Evolutionary conservation across 2,797 vertebrate genomes (phyloP), one percentile per base, ranked within the genome.

Genomic region (Poecilia picta): DNA sequence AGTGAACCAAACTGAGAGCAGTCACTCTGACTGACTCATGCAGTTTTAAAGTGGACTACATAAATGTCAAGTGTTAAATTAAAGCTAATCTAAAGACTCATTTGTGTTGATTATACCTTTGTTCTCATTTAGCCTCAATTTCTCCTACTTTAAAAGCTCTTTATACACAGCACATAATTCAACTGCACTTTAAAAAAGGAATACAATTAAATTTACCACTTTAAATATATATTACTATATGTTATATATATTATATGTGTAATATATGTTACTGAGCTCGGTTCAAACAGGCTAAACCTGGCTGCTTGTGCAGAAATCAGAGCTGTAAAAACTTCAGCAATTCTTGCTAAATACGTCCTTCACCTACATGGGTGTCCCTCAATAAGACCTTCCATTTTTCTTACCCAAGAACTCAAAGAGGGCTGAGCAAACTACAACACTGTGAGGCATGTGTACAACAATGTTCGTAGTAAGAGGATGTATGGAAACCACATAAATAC

Each of bases 1-100:
- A 81, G 84, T 81, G 81, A 80, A 75, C 59, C 36, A 53, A 47
- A 55, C 31, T 8, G 8, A 39, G 41, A 64, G 72, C 51, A 51
- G 66, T 47, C 74, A 64, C 41, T 18, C 59, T 64, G 43, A 55
- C 66, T 53, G 71, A 73, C 36, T 64, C 45, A 73, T 13, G 45
- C 68, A 41, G 43, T 36, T 76, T 28, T 36, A 45, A 47, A 45
- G 51, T 16, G 31, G 73, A 16, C 41, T 49, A 20, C 79, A 72
- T 53, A 57, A 53, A 68, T 68, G 59, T 66, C 59, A 74, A 74
- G 68, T 53, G 46, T 68, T 74, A 45, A 53, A 79, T 73, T 59
- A 76, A 62, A 72, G 15, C n/a, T 31, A 10, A 66, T 46, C 72
- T 73, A 77, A 81, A 73, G 31, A 68, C 68, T 53, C 23, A 23